Conservation (phyloP, 2,797 vertebrate genomes). For the Sebastiscus albofasciatus region DNA sequence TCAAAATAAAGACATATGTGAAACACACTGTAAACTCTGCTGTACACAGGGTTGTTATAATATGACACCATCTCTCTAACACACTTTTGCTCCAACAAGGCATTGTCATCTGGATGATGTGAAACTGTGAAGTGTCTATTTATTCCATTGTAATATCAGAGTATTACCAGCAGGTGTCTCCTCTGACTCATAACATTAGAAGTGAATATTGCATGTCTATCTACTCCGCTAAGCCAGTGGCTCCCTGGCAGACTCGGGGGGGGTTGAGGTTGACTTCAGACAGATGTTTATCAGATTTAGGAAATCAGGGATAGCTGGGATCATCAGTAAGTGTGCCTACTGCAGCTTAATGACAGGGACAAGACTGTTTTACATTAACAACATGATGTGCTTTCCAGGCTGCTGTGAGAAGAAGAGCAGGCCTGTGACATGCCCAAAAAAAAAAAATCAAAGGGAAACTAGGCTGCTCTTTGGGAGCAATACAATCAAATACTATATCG, state of each 20-base stretch:
- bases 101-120: background rate
- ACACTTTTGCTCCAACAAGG: background rate
- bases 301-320: slow-evolving; percentile 32
- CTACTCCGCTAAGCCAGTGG: slow-evolving; percentile 6
- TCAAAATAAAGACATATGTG: background rate
- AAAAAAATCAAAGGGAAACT: background rate
- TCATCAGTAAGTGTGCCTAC: slow-evolving; percentile 47
- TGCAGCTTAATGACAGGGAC: slow-evolving; percentile 46
- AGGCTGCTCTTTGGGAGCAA: background rate
- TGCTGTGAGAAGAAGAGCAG: slow-evolving; percentile 4
- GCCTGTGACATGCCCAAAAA: slow-evolving; percentile 6
- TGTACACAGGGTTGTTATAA: background rate
- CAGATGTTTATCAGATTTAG: slow-evolving; percentile 71
- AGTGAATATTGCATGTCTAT: slow-evolving; percentile 7
- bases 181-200: slow-evolving; percentile 26
- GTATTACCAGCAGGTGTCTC: slow-evolving; percentile 68
- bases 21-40: background rate
- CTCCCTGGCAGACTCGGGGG: slow-evolving; percentile 15
- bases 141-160: slow-evolving; percentile 21
- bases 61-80: background rate
- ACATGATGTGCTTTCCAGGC: slow-evolving; percentile 54
- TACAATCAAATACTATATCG: slow-evolving; percentile 2
- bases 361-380: slow-evolving; percentile 46
- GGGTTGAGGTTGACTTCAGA: slow-evolving; percentile 43
- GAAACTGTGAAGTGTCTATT: background rate